Percentiles rank a stretch among this genome's conserved stretches.
Conservation (phyloP, 1,140 invertebrate genomes). For the Euura lappo region DNA sequence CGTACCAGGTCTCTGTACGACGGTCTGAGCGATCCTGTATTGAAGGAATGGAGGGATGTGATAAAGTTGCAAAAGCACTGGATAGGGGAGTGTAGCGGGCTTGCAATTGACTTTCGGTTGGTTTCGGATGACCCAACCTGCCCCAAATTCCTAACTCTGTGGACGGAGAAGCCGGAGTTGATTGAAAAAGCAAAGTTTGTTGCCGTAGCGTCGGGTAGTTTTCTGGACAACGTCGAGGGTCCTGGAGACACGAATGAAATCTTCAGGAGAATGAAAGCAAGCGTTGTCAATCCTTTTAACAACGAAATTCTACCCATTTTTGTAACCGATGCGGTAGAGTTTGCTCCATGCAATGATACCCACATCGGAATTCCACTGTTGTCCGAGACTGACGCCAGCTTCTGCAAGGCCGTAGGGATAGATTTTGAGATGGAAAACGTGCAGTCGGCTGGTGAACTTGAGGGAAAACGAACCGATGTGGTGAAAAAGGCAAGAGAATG, state of each 20-base stretch:
- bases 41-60: slow-evolving; percentile 85
- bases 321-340: slow-evolving; percentile 69
- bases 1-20: slow-evolving; percentile 64
- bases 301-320: slow-evolving; percentile 72
- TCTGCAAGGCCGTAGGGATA: slow-evolving; percentile 64
- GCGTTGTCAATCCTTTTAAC: slow-evolving; percentile 79
- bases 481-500: slow-evolving; percentile 63
- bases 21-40: slow-evolving; percentile 72
- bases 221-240: slow-evolving; percentile 56
- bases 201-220: slow-evolving; percentile 62
- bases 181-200: slow-evolving; percentile 74
- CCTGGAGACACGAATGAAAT: slow-evolving; percentile 25
- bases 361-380: slow-evolving; percentile 70
- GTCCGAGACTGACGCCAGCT: slow-evolving; percentile 62
- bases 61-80: slow-evolving; percentile 91
- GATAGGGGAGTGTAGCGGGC: slow-evolving; percentile 93
- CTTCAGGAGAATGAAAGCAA: slow-evolving; percentile 55
- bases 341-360: slow-evolving; percentile 66
- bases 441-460: slow-evolving; percentile 40
- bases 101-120: slow-evolving; percentile 75
- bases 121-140: slow-evolving; percentile 52
- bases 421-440: slow-evolving; percentile 30
- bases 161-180: slow-evolving; percentile 80
- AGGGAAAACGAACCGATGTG: slow-evolving; percentile 56
- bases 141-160: slow-evolving; percentile 66